Evolutionary conservation across 2,797 vertebrate species (phyloP).

Genomic region (Arctocebus calabarensis): DNA sequence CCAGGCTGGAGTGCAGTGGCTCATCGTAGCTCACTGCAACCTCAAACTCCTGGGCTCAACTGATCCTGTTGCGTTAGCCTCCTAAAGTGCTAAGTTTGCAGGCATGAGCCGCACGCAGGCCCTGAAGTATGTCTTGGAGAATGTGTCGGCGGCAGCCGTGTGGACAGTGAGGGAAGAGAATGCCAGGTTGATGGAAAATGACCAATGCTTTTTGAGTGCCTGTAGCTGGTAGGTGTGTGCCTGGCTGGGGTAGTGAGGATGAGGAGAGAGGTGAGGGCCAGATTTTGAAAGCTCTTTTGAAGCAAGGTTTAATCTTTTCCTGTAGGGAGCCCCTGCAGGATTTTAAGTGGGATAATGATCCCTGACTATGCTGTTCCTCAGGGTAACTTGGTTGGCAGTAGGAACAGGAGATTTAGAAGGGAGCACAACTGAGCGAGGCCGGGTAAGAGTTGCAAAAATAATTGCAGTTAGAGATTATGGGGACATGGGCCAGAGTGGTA

Average conservation of each 20-base stretch:
- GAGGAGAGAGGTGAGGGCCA: not conserved
- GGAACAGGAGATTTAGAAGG: not conserved
- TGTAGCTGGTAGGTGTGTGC: not conserved
- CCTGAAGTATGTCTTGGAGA: not conserved
- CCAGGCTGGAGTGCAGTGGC: not conserved
- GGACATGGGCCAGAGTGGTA: not conserved
- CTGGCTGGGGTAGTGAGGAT: not conserved
- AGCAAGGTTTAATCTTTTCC: not conserved
- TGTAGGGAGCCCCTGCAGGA: not conserved
- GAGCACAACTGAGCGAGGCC: not conserved
- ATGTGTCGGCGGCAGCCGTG: not conserved
- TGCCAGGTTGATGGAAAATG: not conserved
- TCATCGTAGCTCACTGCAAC: not conserved
- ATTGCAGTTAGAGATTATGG: not conserved
- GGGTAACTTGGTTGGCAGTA: not conserved
- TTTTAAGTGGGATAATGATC: not conserved
- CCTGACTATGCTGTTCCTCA: conserved; percentile 4
- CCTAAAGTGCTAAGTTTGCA: not conserved
- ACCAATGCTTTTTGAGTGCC: not conserved
- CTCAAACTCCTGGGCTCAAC: not conserved
- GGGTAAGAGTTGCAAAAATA: not conserved
- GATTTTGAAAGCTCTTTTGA: conserved; percentile 31
- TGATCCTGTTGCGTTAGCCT: not conserved
- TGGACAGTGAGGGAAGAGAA: not conserved
- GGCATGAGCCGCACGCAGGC: not conserved